Base-by-base conservation (phyloP, 2,888 invertebrate species). In the Amiota communis region DNA sequence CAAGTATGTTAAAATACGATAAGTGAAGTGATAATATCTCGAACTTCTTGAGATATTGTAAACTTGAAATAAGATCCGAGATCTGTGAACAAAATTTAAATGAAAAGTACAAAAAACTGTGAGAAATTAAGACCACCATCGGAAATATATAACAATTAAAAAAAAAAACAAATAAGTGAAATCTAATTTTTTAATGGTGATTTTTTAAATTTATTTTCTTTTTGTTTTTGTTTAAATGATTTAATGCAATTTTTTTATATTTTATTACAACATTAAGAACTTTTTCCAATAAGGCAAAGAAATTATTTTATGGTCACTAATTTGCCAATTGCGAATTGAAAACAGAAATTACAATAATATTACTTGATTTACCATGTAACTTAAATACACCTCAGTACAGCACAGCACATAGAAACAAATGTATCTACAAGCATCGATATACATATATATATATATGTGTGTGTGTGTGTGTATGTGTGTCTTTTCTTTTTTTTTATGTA, bases 31-130 rank as follows among this genome's bases (percentile, higher is more conserved):
- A 36, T 61, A 4, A 1, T 6, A n/a, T 61, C n/a, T 73, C 20
- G 67, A 59, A 57, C 48, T 46, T 61, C 63, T 73, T 72, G 68
- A 65, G 78, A 51, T 49, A 65, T 75, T 73, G 71, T 84, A 84
- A 85, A 83, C 48, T 63, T 51, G 59, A 20, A n/a, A 36, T 36
- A 46, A 36, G 36, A 23, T 51, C 17, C 11, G 15, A 69, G 63
- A 70, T 20, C 20, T 20, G 15, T 13, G 46, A 46, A 71, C 0
- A 36, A 36, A 36, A 36, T 36, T 36, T 36, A 36, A 36, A 36
- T 36, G 6, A 36, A 36, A 36, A 36, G 0, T n/a, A 36, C 6
- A 36, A 6, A 36, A 6, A 6, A 6, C 0, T 2, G 36, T 36
- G 36, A 36, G 36, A 36, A 36, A 36, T 36, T 36, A 36, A 36